Conservation (phyloP, 2,888 invertebrate species). For the Kryphioiulus occultus region DNA sequence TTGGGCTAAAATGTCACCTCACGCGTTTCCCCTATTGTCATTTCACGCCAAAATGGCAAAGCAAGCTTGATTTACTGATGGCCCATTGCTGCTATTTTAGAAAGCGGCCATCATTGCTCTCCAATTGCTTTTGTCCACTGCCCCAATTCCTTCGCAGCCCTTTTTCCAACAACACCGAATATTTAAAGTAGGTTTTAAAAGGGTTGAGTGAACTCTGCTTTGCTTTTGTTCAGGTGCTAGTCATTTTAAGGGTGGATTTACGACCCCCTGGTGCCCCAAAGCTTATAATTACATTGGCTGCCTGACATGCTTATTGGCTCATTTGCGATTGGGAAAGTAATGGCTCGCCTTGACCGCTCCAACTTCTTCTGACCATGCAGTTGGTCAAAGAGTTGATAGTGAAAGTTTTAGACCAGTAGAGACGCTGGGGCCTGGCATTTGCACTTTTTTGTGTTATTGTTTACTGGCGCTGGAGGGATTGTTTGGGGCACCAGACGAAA, state of each 20-base stretch:
- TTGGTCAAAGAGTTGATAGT: background rate
- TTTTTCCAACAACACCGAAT: background rate
- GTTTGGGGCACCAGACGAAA: background rate
- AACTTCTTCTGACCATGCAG: background rate
- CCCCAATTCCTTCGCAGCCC: background rate
- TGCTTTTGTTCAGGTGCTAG: background rate
- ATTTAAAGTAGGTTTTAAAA: background rate
- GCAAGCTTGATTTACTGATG: too few relatives aligned
- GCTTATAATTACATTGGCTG: background rate
- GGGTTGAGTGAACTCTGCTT: background rate
- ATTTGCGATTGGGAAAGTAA: background rate
- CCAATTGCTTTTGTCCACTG: background rate
- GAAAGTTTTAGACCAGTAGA: background rate
- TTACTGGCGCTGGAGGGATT: background rate
- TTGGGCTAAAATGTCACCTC: too few relatives aligned
- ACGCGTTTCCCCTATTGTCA: too few relatives aligned
- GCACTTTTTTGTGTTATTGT: background rate
- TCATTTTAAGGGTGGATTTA: slow-evolving; percentile 20
- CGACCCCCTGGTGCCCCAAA: background rate
- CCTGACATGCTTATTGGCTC: slow-evolving; percentile 22
- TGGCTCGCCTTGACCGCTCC: background rate
- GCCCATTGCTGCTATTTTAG: too few relatives aligned
- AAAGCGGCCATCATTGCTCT: too few relatives aligned
- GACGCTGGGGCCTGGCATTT: background rate
- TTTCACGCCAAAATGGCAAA: too few relatives aligned